Evolutionary conservation across 1,140 invertebrate species (phyloP), one percentile per base, ranked within the genome.

Genomic region (Thalassaphorura encarpata): DNA sequence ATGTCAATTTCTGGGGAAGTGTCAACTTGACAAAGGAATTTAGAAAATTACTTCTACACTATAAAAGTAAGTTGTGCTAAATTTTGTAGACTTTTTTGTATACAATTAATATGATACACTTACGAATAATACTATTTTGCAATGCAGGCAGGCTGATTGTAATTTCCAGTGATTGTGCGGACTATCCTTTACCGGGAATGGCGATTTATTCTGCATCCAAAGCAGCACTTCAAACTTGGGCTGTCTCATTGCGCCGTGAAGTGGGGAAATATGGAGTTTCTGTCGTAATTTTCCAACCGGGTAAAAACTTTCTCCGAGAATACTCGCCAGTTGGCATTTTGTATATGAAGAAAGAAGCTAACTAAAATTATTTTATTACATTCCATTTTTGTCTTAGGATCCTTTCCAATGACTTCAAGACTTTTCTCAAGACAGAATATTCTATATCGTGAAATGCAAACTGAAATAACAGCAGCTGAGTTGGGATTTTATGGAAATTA

Each of bases 1-100:
- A 87, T 31, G 82, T 95, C 1, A 97, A 97, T 75, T 71, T 90
- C 15, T 61, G 86, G 26, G 93, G 93, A 1, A 80, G 86, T 8
- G 81, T 95, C 71, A 74, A 78, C 60, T 61, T 94, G 1, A 86
- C 83, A 1, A 79, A 79, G 43, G 73, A 77, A 4, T 79, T 92
- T 63, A 69, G 89, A 41, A 84, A 87, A 0, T 68, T 85, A 43
- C 70, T 93, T 0, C 75, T 87, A 33, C 72, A 77, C 62, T 67
- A 73, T 58, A 71, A 74, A 71, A 75, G n/a, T n/a, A n/a, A n/a
- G n/a, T n/a, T n/a, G n/a, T n/a, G n/a, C n/a, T n/a, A n/a, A n/a
- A n/a, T n/a, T n/a, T n/a, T n/a, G n/a, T n/a, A n/a, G n/a, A n/a
- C n/a, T n/a, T n/a, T n/a, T n/a, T n/a, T n/a, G n/a, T n/a, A n/a